Percentiles rank a stretch among this genome's conserved stretches.
Conservation (phyloP, 2,797 vertebrate genomes). For the Falco peregrinus region DNA sequence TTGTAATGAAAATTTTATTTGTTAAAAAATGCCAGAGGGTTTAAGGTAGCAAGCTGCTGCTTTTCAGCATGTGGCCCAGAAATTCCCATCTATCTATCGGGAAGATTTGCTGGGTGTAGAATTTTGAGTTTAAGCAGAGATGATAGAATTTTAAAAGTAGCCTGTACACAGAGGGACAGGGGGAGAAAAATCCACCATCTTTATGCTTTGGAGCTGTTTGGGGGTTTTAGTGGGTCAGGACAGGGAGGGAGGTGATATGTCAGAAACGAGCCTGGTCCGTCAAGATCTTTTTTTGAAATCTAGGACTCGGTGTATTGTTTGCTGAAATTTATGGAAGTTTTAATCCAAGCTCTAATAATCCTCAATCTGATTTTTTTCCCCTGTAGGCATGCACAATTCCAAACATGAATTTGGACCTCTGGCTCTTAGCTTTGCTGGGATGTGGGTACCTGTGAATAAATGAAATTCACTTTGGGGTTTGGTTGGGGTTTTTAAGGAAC, state of each 20-base stretch:
- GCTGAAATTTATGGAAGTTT: not conserved
- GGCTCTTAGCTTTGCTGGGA: not conserved
- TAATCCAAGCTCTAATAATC: not conserved
- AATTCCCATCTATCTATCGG: not conserved
- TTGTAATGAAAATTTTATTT: not conserved
- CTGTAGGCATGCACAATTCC: not conserved
- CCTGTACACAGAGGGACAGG: not conserved
- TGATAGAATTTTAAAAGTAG: not conserved
- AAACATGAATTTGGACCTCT: not conserved
- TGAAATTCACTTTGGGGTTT: not conserved
- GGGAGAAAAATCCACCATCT: not conserved
- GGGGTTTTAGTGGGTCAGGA: not conserved
- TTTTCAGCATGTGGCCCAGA: not conserved
- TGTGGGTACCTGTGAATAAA: fast-evolving
- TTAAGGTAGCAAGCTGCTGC: not conserved
- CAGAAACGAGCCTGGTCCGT: not conserved
- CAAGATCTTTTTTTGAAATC: not conserved
- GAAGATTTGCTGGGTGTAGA: not conserved
- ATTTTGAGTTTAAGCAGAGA: not conserved
- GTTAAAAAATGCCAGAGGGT: not conserved
- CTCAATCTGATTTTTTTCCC: not conserved
- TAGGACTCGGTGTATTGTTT: not conserved
- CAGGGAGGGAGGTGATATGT: not conserved
- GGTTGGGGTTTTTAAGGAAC: not conserved
- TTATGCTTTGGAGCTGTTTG: not conserved